Percentiles rank a stretch among this genome's conserved stretches.
Evolutionary conservation across 2,797 vertebrate genomes (phyloP).

Genomic region (Schizopygopsis pylzovi): DNA sequence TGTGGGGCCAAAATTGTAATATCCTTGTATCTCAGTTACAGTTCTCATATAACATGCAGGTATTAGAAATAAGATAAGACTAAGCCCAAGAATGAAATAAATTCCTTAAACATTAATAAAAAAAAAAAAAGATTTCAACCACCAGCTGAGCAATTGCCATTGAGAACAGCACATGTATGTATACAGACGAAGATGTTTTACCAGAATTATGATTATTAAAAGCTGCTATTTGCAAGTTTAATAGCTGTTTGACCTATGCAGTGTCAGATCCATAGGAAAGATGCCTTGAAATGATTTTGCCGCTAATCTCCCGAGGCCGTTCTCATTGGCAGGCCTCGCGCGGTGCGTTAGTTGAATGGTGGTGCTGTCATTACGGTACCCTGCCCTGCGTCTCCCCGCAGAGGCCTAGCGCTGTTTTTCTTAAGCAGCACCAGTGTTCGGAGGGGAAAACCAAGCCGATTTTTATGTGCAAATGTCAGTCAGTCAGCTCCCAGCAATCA

Average conservation of each 20-base stretch:
- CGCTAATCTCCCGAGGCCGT: not conserved
- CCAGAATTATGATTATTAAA: slow-evolving; percentile 27
- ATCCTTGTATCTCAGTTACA: not conserved
- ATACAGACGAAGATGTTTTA: slow-evolving; percentile 15
- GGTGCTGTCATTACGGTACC: slow-evolving; percentile 52
- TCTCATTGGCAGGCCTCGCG: slow-evolving; percentile 39
- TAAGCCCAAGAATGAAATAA: not conserved
- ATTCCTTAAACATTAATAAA: not conserved
- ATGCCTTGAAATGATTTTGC: slow-evolving; percentile 32
- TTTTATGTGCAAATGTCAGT: slow-evolving; percentile 89
- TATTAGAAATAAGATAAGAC: not conserved
- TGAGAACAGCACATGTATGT: slow-evolving; percentile 1
- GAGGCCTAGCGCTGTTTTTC: slow-evolving; percentile 75
- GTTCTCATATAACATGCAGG: not conserved
- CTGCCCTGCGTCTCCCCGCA: slow-evolving; percentile 50
- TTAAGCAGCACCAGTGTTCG: slow-evolving; percentile 77
- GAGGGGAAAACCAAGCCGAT: slow-evolving; percentile 73
- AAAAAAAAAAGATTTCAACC: not conserved
- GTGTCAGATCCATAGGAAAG: slow-evolving; percentile 30
- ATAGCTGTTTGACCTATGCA: slow-evolving; percentile 6
- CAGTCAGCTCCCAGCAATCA: slow-evolving; percentile 83
- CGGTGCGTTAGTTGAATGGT: slow-evolving; percentile 44
- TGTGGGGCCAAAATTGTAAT: not conserved
- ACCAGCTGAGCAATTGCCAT: not conserved
- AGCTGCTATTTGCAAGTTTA: slow-evolving; percentile 37